Evolutionary conservation across 2,797 vertebrate species (phyloP), one percentile per base, ranked within the genome.

Genomic region (Heterohyrax brucei): DNA sequence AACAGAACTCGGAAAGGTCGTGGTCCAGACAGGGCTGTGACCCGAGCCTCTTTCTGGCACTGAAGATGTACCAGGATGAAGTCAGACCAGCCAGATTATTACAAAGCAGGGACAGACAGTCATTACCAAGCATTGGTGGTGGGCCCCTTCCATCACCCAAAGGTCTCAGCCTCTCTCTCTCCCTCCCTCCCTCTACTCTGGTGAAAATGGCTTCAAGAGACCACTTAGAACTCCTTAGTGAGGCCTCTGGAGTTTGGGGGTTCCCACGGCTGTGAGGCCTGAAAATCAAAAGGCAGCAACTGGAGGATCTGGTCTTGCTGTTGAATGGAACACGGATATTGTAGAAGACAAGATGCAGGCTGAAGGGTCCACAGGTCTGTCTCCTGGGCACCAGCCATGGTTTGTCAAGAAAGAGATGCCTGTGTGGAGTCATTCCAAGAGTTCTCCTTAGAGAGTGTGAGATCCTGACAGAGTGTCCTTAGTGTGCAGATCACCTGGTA

Each of bases 1-100:
- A 16, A 39, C 1, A n/a, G 16, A 8, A 22, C 44, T 0, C 2
- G 13, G 30, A 8, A 28, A 26, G 13, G 3, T 0, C 0, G 8
- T 10, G 13, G 12, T 33, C 33, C 46, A 8, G n/a, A n/a, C 1
- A 18, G 56, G 22, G 30, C 61, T 3, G 13, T 9, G 82, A 39
- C 7, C 53, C 13, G 30, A 9, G 75, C 86, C n/a, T 64, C 26
- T 48, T 24, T 46, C 5, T 21, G n/a, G 12, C 0, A 3, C 3
- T 0, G 21, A 53, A 18, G 22, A 56, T 77, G 48, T 50, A 77
- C 30, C 12, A 76, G 66, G 28, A 14, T 14, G 46, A 28, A 22
- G 4, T 14, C 13, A 44, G 53, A 16, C 30, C 53, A 53, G 24
- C 21, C 39, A 22, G 9, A 1, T 7, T 12, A 39, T 16, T 48